Conservation (phyloP, 2,113 vertebrate species). For the Perca fluviatilis region DNA sequence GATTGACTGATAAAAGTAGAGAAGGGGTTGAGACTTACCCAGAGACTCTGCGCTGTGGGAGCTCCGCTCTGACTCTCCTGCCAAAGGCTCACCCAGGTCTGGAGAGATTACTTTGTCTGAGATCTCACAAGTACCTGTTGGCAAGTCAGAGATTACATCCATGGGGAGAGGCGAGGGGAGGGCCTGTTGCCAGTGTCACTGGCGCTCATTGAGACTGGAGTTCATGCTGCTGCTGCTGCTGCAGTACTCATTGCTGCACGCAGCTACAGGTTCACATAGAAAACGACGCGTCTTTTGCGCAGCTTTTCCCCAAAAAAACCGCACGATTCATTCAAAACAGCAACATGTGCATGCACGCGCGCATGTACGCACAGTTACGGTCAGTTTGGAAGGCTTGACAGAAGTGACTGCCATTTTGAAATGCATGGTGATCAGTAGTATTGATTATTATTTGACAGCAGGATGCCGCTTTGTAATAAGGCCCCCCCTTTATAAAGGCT, state of each 20-base stretch:
- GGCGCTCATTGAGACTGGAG: conserved; percentile 39
- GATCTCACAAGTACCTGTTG: conserved; percentile 61
- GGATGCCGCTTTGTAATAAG: neutral
- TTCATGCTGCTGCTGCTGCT: neutral
- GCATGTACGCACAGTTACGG: neutral
- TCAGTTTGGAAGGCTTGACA: neutral
- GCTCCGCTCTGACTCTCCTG: conserved; percentile 75
- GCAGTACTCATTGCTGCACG: neutral
- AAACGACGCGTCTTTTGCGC: neutral
- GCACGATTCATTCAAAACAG: neutral
- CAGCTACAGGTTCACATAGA: neutral
- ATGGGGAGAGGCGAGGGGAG: conserved; percentile 31
- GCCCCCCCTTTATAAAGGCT: neutral
- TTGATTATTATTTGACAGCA: neutral
- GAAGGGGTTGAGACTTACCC: conserved; percentile 70
- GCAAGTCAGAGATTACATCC: conserved; percentile 68
- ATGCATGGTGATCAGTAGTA: neutral
- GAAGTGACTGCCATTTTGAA: neutral
- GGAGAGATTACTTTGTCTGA: conserved; percentile 60
- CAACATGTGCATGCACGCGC: neutral
- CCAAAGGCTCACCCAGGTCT: conserved; percentile 59
- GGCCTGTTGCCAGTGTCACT: conserved; percentile 20
- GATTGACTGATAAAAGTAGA: too few species aligned
- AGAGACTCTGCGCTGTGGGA: conserved; percentile 44
- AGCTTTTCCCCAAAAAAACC: neutral